These are phyloP conservation scores for Ephialtes manifestator DNA, from an alignment of 2,888 invertebrate species.

Conservation along the genomic window DNA sequence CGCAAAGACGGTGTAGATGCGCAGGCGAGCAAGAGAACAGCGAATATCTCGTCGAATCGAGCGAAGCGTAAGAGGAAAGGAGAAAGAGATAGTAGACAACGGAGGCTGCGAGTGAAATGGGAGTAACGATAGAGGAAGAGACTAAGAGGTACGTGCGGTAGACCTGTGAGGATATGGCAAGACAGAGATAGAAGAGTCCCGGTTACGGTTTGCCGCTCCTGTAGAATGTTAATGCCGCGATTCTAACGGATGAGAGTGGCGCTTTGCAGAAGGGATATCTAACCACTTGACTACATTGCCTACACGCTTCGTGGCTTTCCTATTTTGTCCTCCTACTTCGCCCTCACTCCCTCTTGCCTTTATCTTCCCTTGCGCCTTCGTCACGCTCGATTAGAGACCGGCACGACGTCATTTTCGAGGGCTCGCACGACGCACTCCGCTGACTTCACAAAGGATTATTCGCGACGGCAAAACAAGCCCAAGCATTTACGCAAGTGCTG, in stretches of 20 bases:
- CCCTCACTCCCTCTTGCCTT: slow-evolving; percentile 10
- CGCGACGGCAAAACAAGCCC: slow-evolving; percentile 1
- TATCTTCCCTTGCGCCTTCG: slow-evolving; percentile 19
- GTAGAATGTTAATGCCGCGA: slow-evolving; percentile 72
- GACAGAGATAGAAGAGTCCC: slow-evolving; percentile 54
- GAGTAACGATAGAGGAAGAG: slow-evolving; percentile 54
- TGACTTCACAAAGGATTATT: slow-evolving; percentile 11
- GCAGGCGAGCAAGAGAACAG: slow-evolving; percentile 37
- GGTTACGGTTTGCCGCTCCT: slow-evolving; percentile 72
- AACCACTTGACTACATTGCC: slow-evolving; percentile 68
- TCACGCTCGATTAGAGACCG: slow-evolving; percentile 58
- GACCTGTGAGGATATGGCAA: slow-evolving; percentile 44
- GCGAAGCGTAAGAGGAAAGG: slow-evolving; percentile 45
- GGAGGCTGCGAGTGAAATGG: slow-evolving; percentile 50
- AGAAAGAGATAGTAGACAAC: not conserved
- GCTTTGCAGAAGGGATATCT: slow-evolving; percentile 65
- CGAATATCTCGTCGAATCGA: slow-evolving; percentile 53
- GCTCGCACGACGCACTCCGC: not conserved
- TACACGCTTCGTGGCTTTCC: slow-evolving; percentile 57
- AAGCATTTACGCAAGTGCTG: not conserved
- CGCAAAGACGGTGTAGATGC: slow-evolving; percentile 76
- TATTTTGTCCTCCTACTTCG: slow-evolving; percentile 46
- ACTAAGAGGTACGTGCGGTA: slow-evolving; percentile 41
- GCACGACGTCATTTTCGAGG: slow-evolving; percentile 51
- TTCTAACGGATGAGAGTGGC: slow-evolving; percentile 73